These are phyloP conservation scores for Poecilia wingei DNA, from an alignment of 2,797 vertebrate genomes.

Conservation along the genomic window DNA sequence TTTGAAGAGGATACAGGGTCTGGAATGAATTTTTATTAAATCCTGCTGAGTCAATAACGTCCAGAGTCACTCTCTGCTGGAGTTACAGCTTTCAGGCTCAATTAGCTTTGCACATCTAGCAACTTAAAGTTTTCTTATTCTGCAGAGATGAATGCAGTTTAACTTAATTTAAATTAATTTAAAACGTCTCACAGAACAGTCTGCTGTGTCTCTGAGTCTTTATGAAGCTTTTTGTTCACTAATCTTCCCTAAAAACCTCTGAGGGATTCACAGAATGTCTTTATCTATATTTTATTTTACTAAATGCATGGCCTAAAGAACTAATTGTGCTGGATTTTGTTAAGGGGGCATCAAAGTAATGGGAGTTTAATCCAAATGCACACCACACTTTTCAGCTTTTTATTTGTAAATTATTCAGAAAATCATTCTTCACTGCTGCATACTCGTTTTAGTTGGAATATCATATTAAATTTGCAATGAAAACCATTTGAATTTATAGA, in stretches of 20 bases:
- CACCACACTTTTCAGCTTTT: not conserved
- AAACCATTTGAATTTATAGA: not conserved
- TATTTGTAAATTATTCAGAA: not conserved
- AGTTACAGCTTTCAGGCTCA: not conserved
- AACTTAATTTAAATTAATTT: not conserved
- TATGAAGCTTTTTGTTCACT: not conserved
- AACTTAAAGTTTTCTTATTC: not conserved
- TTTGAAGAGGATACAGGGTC: not conserved
- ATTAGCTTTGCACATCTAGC: not conserved
- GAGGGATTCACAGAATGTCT: not conserved
- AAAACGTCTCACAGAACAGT: not conserved
- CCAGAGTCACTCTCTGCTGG: not conserved
- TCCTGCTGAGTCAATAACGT: not conserved
- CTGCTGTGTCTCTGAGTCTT: not conserved
- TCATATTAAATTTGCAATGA: not conserved
- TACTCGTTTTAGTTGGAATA: not conserved
- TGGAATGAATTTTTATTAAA: not conserved
- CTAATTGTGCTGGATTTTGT: not conserved
- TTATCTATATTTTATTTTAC: not conserved
- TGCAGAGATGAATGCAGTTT: not conserved
- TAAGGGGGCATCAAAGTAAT: not conserved
- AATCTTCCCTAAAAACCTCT: not conserved
- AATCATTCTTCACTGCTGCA: not conserved
- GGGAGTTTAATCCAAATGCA: not conserved
- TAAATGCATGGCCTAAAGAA: not conserved